Evolutionary conservation across 2,797 vertebrate genomes (phyloP).

Genomic region (Benthosema pterotum): DNA sequence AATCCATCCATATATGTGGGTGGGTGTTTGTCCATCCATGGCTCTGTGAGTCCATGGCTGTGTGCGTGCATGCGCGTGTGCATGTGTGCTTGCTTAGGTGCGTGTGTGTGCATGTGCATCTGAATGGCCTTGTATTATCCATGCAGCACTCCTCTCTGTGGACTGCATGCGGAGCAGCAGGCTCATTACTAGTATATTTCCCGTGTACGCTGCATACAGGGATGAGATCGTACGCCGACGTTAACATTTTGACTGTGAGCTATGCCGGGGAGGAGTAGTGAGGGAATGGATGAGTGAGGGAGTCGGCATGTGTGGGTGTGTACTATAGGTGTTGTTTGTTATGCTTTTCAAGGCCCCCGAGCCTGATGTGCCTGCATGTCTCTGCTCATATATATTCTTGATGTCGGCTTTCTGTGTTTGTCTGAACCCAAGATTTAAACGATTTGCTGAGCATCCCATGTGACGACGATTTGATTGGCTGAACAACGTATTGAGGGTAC

Average conservation of each 20-base stretch:
- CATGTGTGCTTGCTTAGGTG: slow-evolving; percentile 16
- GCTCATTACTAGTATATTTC: slow-evolving; percentile 48
- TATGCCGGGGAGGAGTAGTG: not conserved
- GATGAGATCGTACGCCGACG: slow-evolving; percentile 22
- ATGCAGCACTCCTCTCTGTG: slow-evolving; percentile 38
- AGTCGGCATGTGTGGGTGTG: not conserved
- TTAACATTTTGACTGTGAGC: slow-evolving; percentile 12
- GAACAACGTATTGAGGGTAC: too few species aligned
- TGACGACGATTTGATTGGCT: too few species aligned
- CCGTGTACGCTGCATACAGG: slow-evolving; percentile 27
- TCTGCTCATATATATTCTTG: too few species aligned
- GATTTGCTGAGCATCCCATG: too few species aligned
- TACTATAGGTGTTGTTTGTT: not conserved
- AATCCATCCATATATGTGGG: not conserved
- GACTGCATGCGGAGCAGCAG: slow-evolving; percentile 52
- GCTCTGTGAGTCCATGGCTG: slow-evolving; percentile 16
- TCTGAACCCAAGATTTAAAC: too few species aligned
- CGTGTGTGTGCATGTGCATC: slow-evolving; percentile 15
- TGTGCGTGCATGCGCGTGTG: slow-evolving; percentile 3
- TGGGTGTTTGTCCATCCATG: not conserved
- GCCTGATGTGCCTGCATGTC: not conserved
- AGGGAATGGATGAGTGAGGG: not conserved
- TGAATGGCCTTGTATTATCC: slow-evolving; percentile 50
- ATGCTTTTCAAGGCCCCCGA: not conserved
- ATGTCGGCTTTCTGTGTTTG: too few species aligned